phyloP scores from a whole-genome alignment of 2,113 vertebrate genomes.

The Falcunculus frontatus region DNA sequence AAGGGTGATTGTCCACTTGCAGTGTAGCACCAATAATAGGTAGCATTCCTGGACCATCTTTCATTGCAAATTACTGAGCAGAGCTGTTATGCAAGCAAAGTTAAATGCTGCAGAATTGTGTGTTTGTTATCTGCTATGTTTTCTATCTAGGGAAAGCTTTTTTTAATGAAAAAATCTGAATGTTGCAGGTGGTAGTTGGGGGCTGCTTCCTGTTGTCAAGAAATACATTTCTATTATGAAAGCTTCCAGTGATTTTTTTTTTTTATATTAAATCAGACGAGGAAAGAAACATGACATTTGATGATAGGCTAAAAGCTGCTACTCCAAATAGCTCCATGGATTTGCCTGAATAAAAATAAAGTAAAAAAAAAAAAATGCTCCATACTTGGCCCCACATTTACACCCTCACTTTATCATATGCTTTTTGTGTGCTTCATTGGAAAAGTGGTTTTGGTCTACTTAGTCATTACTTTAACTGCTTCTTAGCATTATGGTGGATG shows the following conservation, averaged over 20 bases:
- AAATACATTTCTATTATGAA: background rate
- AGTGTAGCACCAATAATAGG: background rate
- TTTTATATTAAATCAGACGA: background rate
- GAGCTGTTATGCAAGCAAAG: background rate
- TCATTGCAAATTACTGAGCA: background rate
- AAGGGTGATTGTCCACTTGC: background rate
- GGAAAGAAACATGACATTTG: background rate
- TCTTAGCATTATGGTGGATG: background rate
- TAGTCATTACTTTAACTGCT: background rate
- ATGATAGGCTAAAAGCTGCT: background rate
- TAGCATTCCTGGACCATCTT: background rate
- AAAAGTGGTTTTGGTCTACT: background rate
- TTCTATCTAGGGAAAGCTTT: background rate
- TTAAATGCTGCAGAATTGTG: background rate
- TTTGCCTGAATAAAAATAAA: background rate
- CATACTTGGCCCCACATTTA: background rate
- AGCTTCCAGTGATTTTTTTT: background rate
- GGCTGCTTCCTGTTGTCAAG: constrained; percentile 25
- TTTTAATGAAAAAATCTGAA: background rate
- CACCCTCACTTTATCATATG: background rate
- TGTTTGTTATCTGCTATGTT: background rate
- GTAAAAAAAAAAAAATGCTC: background rate
- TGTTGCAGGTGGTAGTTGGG: background rate
- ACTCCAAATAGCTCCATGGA: background rate
- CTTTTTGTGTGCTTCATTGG: background rate